Percentiles rank a stretch among this genome's conserved stretches.
phyloP scores from a whole-genome alignment of 2,888 invertebrate species.

The Diaperis boleti region DNA sequence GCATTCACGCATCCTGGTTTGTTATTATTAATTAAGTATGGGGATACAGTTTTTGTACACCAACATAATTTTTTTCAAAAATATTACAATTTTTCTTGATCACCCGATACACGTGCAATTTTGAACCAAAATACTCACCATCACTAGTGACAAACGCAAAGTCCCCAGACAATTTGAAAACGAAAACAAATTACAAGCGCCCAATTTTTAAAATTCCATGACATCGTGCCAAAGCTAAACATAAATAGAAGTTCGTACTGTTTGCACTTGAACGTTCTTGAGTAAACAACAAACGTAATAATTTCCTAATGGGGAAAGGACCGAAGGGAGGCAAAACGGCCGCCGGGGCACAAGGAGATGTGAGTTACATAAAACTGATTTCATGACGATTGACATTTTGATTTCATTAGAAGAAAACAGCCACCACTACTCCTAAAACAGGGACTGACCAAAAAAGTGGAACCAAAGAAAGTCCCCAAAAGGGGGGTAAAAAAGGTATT shows the following conservation, averaged over 20 bases:
- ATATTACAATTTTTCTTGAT: too few relatives aligned
- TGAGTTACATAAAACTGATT: constrained; percentile 1
- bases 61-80: too few relatives aligned
- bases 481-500: constrained; percentile 37
- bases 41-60: too few relatives aligned
- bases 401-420: constrained; percentile 22
- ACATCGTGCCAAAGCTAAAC: constrained; percentile 37
- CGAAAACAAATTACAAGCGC: constrained; percentile 9
- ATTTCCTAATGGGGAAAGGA: constrained; percentile 33
- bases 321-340: constrained; percentile 30
- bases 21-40: too few relatives aligned
- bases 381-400: background rate
- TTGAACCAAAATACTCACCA: background rate
- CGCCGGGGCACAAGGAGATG: constrained; percentile 19
- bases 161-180: constrained; percentile 4
- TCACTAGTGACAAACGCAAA: constrained; percentile 10
- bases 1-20: too few relatives aligned
- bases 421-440: constrained; percentile 8
- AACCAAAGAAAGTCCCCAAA: constrained; percentile 17
- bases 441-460: constrained; percentile 17
- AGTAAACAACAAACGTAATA: constrained; percentile 9
- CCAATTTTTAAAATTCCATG: constrained; percentile 35
- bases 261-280: constrained; percentile 37
- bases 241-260: constrained; percentile 35
- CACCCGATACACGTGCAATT: too few relatives aligned